Evolutionary conservation across 2,113 vertebrate genomes (phyloP).

Genomic region (Tachuris rubrigastra): DNA sequence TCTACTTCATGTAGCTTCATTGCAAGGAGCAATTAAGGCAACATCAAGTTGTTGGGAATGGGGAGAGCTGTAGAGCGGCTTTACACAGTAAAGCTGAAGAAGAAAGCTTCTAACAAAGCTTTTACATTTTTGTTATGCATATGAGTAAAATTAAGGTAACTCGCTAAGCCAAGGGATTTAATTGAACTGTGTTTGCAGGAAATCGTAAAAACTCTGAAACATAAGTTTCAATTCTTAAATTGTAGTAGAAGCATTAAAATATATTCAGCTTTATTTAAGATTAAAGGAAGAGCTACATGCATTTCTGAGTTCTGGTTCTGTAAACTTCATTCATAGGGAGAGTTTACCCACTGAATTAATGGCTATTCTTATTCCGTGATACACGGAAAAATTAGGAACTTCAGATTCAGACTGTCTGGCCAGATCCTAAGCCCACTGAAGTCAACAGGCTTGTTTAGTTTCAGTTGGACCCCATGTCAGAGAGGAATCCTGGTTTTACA

Average conservation of each 20-base stretch:
- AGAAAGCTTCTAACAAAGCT: not conserved
- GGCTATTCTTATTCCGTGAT: not conserved
- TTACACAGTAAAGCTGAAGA: not conserved
- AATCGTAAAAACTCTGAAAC: not conserved
- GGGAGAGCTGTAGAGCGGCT: not conserved
- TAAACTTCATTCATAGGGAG: not conserved
- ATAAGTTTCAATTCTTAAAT: fast-evolving
- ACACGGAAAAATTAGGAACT: not conserved
- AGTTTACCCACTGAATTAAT: not conserved
- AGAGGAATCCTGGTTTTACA: conserved; percentile 42
- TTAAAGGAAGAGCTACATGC: not conserved
- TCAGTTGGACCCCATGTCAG: conserved; percentile 42
- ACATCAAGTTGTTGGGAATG: not conserved
- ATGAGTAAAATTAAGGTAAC: not conserved
- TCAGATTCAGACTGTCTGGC: not conserved
- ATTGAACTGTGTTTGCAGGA: not conserved
- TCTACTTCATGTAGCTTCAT: not conserved
- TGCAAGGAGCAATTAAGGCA: not conserved
- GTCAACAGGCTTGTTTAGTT: conserved; percentile 11
- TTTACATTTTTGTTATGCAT: not conserved
- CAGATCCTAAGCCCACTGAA: not conserved
- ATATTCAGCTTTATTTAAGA: not conserved
- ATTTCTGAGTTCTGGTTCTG: not conserved
- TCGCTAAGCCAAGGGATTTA: not conserved
- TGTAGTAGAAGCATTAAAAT: not conserved